phyloP scores from a whole-genome alignment of 2,888 invertebrate genomes.

The Alviniconcha strummeri region DNA sequence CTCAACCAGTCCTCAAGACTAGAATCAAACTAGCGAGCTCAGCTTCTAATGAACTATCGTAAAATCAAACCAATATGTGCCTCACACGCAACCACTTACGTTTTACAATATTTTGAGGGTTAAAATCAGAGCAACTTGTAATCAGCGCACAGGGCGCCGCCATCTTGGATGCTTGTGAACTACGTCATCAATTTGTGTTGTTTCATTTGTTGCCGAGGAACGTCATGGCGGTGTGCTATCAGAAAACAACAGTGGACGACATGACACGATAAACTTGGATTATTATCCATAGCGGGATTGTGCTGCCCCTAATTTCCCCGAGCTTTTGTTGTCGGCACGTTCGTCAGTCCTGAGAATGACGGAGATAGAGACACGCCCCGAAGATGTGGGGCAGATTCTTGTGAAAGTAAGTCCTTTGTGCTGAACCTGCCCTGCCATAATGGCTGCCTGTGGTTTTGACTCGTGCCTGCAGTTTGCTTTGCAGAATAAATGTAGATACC shows the following conservation, averaged over 20 bases:
- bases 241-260: slow-evolving; percentile 15
- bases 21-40: no score
- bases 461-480: no score
- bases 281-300: not conserved
- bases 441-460: no score
- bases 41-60: no score
- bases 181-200: slow-evolving; percentile 58
- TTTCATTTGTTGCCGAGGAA: slow-evolving; percentile 57
- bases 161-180: slow-evolving; percentile 52
- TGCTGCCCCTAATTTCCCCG: not conserved
- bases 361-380: slow-evolving; percentile 61
- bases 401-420: slow-evolving; percentile 61
- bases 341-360: slow-evolving; percentile 49
- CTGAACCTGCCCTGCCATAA: not conserved
- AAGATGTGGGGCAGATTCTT: slow-evolving; percentile 70
- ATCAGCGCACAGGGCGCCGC: slow-evolving; percentile 59
- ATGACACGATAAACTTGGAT: not conserved
- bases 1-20: no score
- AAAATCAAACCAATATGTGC: no score
- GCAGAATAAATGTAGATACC: no score
- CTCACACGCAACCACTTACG: slow-evolving; percentile 39
- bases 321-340: not conserved
- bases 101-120: slow-evolving; percentile 53
- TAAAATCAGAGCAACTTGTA: slow-evolving; percentile 52
- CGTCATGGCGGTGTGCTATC: slow-evolving; percentile 39